Evolutionary conservation across 2,113 vertebrate species (phyloP).

Genomic region (Psophia crepitans): DNA sequence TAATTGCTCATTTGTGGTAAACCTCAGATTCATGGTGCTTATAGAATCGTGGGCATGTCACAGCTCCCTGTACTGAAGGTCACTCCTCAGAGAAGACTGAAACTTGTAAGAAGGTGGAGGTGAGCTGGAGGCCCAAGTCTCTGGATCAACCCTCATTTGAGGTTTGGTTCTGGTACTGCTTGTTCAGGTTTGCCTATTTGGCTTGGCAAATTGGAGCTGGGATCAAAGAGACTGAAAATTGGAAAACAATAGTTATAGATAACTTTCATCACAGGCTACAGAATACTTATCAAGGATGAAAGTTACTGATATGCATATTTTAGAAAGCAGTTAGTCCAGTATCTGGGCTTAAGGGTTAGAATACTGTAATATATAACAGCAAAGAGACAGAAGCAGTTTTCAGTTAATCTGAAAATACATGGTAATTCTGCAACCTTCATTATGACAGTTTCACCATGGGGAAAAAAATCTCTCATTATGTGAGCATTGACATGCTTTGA

Average conservation of each 20-base stretch:
- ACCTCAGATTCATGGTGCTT: background rate
- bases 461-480: background rate
- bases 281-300: background rate
- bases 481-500: constrained; percentile 31
- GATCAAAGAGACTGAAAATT: background rate
- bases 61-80: background rate
- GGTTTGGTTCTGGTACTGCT: background rate
- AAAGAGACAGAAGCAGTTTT: background rate
- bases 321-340: background rate
- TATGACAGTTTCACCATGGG: background rate
- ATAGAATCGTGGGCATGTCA: background rate
- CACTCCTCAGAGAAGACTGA: background rate
- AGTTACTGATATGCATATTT: background rate
- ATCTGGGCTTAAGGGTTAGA: background rate
- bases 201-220: background rate
- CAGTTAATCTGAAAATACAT: background rate
- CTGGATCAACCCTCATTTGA: background rate
- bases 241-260: background rate
- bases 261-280: background rate
- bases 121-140: background rate
- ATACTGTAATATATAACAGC: background rate
- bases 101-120: background rate
- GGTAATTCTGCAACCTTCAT: background rate
- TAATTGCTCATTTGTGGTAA: background rate
- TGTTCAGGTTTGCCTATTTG: background rate